Percentiles rank a stretch among this genome's conserved stretches.
Evolutionary conservation across 2,113 vertebrate species (phyloP).

Genomic region (Corapipo altera): DNA sequence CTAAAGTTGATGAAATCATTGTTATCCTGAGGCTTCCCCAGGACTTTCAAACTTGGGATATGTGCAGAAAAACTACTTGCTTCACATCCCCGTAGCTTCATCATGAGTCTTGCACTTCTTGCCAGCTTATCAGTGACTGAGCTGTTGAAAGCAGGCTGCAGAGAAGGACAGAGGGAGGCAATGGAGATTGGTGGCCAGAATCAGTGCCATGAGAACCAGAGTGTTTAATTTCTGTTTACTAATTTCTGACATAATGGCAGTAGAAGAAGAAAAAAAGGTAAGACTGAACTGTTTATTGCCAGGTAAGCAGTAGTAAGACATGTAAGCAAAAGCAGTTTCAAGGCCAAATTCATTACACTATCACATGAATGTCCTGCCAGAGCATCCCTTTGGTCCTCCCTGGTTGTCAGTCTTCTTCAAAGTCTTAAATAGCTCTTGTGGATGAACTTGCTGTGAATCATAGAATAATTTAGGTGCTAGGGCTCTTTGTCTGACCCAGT

Average conservation of each 20-base stretch:
- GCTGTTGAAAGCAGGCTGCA: not conserved
- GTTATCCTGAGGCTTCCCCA: not conserved
- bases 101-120: not conserved
- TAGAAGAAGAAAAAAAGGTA: not conserved
- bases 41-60: not conserved
- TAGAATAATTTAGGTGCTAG: not conserved
- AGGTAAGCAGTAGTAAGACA: not conserved
- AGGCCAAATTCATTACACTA: not conserved
- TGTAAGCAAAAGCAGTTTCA: not conserved
- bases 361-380: not conserved
- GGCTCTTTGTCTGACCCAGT: not conserved
- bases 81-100: not conserved
- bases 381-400: not conserved
- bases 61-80: not conserved
- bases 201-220: not conserved
- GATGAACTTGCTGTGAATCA: not conserved
- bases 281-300: not conserved
- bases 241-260: not conserved
- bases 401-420: not conserved
- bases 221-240: not conserved
- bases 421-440: not conserved
- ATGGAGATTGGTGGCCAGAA: not conserved
- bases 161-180: not conserved
- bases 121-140: not conserved
- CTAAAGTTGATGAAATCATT: not conserved